Base-by-base conservation (phyloP, 2,113 vertebrate genomes). In the Platysternon megacephalum region DNA sequence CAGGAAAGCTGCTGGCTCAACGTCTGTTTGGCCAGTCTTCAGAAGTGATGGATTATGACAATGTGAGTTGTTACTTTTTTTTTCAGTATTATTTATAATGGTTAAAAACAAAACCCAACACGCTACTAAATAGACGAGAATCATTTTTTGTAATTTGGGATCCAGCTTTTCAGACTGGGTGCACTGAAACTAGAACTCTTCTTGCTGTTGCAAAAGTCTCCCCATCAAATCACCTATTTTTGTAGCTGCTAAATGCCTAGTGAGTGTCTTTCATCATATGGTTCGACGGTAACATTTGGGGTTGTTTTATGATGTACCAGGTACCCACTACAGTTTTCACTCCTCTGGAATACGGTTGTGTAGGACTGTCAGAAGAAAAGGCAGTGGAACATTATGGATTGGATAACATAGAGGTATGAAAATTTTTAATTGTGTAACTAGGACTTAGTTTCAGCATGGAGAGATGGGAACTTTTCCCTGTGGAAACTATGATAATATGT, bases 241-340 rank as follows among this genome's bases (percentile, higher is more conserved):
- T 68, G 16, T 76, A 44, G 72, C 10, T 74, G 68, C 19, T 21
- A 24, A 44, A 76, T 42, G 39, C 39, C 39, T 76, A 88, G 28
- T 1, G 0, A 29, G 28, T 53, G 44, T 35, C 52, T 39, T 88
- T 55, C 74, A 86, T 42, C 14, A 0, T 42, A 0, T 56, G 46
- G 12, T 26, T 85, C 42, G 48, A 16, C 39, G 74, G 21, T 46
- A 53, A 85, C n/a, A 12, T 21, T 84, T 78, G 32, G 13, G 85
- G 39, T 85, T 61, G 8, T 78, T 76, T 94, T 82, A 49, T 79
- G 1, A 1, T 2, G 2, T 84, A 24, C 13, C 96, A 99, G 99
- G 99, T 99, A 17, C 98, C 99, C 52, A 99, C 99, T 1, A 99
- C 99, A 1, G 99, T 99, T 85, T 99, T 99, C 95, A 99, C 99